Conservation (phyloP, 2,888 invertebrate genomes). For the Chrysolina americana region DNA sequence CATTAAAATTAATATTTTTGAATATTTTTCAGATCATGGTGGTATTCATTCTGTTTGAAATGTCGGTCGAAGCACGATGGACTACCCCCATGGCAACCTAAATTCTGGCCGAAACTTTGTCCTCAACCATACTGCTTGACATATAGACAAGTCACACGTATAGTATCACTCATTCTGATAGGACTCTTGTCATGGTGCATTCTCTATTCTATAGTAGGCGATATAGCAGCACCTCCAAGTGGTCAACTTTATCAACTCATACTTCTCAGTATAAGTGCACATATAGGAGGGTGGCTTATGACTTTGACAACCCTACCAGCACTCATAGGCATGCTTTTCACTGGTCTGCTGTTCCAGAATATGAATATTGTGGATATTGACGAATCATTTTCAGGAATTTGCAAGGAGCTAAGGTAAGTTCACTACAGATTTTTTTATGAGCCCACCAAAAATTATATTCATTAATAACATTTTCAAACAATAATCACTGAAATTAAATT, state of each 20-base stretch:
- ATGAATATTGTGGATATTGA: slow-evolving; percentile 79
- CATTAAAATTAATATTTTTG: not conserved
- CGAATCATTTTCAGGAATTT: slow-evolving; percentile 76
- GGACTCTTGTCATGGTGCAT: slow-evolving; percentile 81
- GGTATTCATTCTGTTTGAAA: slow-evolving; percentile 84
- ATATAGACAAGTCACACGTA: slow-evolving; percentile 84
- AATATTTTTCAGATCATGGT: slow-evolving; percentile 79
- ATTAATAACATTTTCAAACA: too few relatives aligned
- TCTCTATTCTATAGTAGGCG: slow-evolving; percentile 82
- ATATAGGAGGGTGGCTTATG: slow-evolving; percentile 88
- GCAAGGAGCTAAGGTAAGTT: slow-evolving; percentile 80
- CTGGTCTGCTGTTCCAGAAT: slow-evolving; percentile 85
- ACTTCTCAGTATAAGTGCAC: slow-evolving; percentile 80
- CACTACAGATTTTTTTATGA: not conserved
- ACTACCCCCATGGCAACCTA: slow-evolving; percentile 84
- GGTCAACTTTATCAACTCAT: slow-evolving; percentile 88
- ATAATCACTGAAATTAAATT: too few relatives aligned
- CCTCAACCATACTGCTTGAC: slow-evolving; percentile 89
- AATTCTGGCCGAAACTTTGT: slow-evolving; percentile 84
- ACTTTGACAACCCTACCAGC: slow-evolving; percentile 86
- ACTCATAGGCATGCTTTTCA: slow-evolving; percentile 89
- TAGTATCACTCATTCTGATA: slow-evolving; percentile 80
- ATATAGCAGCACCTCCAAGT: slow-evolving; percentile 85
- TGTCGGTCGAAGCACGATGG: slow-evolving; percentile 77
- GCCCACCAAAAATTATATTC: too few relatives aligned